phyloP scores from a whole-genome alignment of 2,113 vertebrate species.

The Calidris pygmaea region DNA sequence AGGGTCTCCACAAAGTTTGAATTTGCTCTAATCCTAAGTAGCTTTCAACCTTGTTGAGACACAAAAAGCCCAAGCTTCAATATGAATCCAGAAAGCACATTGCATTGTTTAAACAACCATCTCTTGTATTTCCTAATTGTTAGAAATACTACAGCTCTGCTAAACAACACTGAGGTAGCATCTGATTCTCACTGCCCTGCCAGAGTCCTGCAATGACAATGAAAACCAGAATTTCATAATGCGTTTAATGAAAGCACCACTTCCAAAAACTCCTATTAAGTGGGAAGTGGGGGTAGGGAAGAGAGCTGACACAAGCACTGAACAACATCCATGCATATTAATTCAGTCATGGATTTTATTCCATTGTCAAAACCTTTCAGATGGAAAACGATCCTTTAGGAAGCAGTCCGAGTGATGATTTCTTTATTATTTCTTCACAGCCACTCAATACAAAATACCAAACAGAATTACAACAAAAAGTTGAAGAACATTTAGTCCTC shows the following conservation, averaged over 20 bases:
- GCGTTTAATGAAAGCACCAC: background rate
- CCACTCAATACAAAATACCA: constrained; percentile 2
- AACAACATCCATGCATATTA: constrained; percentile 3
- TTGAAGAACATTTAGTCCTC: background rate
- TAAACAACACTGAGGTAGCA: background rate
- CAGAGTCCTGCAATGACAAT: background rate
- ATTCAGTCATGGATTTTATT: constrained; percentile 21
- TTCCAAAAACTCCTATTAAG: background rate
- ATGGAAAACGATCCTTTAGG: constrained; percentile 6
- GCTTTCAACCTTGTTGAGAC: background rate
- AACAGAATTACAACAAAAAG: background rate
- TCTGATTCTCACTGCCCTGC: background rate
- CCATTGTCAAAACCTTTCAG: constrained; percentile 35
- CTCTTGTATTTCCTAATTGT: background rate
- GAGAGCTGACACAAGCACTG: background rate
- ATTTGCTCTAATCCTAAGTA: background rate
- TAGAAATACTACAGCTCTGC: background rate
- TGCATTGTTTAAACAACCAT: background rate
- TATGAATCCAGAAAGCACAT: background rate
- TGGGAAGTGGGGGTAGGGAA: background rate
- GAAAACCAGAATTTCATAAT: background rate
- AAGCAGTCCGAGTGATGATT: background rate
- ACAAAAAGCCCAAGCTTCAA: background rate
- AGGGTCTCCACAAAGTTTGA: background rate
- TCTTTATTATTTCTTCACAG: constrained; percentile 23